These are phyloP conservation scores for Diacarnus erythraeanus DNA, from an alignment of 37 sponge, comb jelly and placozoan genomes.

Conservation along the genomic window DNA sequence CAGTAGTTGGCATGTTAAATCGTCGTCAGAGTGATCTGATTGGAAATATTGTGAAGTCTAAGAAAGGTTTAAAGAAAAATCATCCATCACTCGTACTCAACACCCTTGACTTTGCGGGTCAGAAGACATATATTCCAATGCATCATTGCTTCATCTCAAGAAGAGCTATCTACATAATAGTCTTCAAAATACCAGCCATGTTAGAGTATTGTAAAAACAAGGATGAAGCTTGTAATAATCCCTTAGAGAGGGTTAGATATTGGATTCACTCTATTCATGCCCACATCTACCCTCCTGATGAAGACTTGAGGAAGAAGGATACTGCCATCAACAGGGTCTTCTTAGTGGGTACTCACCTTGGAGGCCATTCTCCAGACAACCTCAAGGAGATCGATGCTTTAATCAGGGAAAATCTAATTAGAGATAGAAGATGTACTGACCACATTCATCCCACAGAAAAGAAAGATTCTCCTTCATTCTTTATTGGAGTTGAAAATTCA, in stretches of 20 bases:
- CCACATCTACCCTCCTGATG: slow-evolving; percentile 11
- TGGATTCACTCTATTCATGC: slow-evolving; percentile 68
- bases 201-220: background rate
- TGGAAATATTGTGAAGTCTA: background rate
- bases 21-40: background rate
- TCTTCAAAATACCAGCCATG: slow-evolving; percentile 31
- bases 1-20: too few species aligned
- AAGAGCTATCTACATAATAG: slow-evolving; percentile 51
- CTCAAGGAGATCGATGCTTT: slow-evolving; percentile 10
- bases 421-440: background rate
- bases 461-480: background rate
- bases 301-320: background rate
- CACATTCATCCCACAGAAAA: background rate
- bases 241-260: slow-evolving; percentile 34
- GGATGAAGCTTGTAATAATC: background rate
- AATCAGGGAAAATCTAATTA: background rate
- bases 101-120: slow-evolving; percentile 70
- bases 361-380: slow-evolving; percentile 10
- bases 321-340: slow-evolving; percentile 8
- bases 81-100: slow-evolving; percentile 11
- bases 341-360: slow-evolving; percentile 48
- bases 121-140: slow-evolving; percentile 69
- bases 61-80: background rate
- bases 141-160: slow-evolving; percentile 75
- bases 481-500: slow-evolving; percentile 56